Evolutionary conservation across 2,113 vertebrate genomes (phyloP).

Genomic region (Psilopsiagon aymara): DNA sequence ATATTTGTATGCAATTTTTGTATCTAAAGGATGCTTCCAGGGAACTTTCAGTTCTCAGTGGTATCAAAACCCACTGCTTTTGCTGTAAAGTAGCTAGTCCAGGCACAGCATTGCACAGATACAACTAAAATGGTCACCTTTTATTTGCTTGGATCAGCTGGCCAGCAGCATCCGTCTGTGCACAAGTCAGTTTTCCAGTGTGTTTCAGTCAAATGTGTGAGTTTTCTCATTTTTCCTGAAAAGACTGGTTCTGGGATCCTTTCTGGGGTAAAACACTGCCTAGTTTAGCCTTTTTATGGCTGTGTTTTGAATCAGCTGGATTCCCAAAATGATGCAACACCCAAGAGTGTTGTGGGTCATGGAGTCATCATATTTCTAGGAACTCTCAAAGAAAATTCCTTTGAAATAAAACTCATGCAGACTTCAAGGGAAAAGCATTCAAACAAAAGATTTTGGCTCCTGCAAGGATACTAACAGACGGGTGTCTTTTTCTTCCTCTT

Average conservation of each 20-base stretch:
- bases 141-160: neutral
- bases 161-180: neutral
- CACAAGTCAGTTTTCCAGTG: neutral
- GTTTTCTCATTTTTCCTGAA: neutral
- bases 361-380: neutral
- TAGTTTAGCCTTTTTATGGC: neutral
- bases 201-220: neutral
- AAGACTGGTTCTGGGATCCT: neutral
- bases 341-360: neutral
- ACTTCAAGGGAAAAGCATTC: neutral
- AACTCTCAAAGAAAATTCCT: neutral
- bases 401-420: neutral
- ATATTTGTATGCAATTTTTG: neutral
- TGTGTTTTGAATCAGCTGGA: neutral
- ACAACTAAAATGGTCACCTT: neutral
- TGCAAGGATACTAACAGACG: neutral
- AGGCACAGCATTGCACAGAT: neutral
- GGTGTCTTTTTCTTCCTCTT: accelerated
- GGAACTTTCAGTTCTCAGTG: neutral
- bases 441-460: neutral
- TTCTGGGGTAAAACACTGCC: neutral
- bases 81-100: neutral
- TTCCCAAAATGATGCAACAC: neutral
- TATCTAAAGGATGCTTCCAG: neutral
- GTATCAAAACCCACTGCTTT: neutral